These are phyloP conservation scores for Heliothis virescens DNA, from an alignment of 1,140 invertebrate species.

Conservation along the genomic window DNA sequence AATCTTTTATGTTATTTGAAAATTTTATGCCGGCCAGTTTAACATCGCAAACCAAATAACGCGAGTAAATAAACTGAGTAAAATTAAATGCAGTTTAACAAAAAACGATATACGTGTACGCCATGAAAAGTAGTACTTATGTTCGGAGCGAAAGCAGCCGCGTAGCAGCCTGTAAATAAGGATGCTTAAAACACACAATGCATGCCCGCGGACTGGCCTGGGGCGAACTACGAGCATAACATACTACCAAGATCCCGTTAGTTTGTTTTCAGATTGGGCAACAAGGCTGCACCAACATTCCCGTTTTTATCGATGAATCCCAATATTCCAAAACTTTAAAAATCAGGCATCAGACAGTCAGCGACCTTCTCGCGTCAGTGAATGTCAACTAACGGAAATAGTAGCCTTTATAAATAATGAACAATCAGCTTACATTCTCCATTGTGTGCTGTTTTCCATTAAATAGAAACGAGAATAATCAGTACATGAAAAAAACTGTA, in stretches of 20 bases:
- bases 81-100: constrained; percentile 18
- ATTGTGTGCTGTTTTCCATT: constrained; percentile 17
- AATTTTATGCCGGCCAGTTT: background rate
- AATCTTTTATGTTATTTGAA: background rate
- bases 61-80: background rate
- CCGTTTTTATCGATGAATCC: constrained; percentile 6
- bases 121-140: constrained; percentile 21
- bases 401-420: constrained; percentile 19
- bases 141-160: constrained; percentile 11
- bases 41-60: background rate
- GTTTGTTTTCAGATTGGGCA: constrained; percentile 11
- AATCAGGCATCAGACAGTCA: constrained; percentile 1
- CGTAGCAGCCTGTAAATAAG: constrained; percentile 33
- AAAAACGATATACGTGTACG: background rate
- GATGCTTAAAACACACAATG: constrained; percentile 36
- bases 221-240: constrained; percentile 8
- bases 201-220: constrained; percentile 4
- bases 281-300: constrained; percentile 6
- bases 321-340: background rate
- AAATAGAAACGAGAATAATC: constrained; percentile 5
- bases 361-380: constrained; percentile 12
- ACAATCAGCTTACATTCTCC: constrained; percentile 26
- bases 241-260: constrained; percentile 9
- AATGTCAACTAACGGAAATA: constrained; percentile 17
- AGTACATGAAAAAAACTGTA: constrained; percentile 16